phyloP scores from a whole-genome alignment of 2,888 invertebrate species.

The Seira musarum region DNA sequence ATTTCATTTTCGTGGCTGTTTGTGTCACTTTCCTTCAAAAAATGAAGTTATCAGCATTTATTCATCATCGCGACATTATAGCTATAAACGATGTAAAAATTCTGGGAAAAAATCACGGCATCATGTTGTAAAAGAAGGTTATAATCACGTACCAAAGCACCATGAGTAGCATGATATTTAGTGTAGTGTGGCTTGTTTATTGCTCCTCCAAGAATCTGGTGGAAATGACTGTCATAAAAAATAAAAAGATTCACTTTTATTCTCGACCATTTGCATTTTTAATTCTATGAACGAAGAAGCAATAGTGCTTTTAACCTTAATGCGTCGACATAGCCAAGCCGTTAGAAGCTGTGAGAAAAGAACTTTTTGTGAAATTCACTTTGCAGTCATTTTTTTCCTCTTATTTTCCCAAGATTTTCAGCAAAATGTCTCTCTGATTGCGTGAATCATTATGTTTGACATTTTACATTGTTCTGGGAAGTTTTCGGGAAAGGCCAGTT shows the following conservation, averaged over 20 bases:
- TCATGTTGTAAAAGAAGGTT: too few relatives aligned
- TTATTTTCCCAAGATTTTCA: too few relatives aligned
- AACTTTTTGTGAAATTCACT: too few relatives aligned
- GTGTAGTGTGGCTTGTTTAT: slow-evolving; percentile 39
- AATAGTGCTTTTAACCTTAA: too few relatives aligned
- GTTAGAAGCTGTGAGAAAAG: too few relatives aligned
- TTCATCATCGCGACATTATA: background rate
- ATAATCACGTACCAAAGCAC: too few relatives aligned
- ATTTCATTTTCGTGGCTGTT: slow-evolving; percentile 35
- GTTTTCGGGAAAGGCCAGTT: slow-evolving; percentile 15
- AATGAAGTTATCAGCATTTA: slow-evolving; percentile 24
- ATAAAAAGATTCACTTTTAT: slow-evolving; percentile 49
- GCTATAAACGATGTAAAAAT: too few relatives aligned
- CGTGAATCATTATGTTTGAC: slow-evolving; percentile 3
- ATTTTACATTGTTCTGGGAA: slow-evolving; percentile 41
- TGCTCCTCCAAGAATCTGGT: slow-evolving; percentile 32
- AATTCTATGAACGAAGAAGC: too few relatives aligned
- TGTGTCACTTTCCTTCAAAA: slow-evolving; percentile 25
- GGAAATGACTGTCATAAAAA: slow-evolving; percentile 56
- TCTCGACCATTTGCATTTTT: slow-evolving; percentile 28
- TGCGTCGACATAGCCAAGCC: too few relatives aligned
- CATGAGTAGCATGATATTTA: too few relatives aligned
- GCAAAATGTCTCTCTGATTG: background rate
- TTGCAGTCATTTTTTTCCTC: too few relatives aligned
- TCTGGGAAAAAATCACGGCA: too few relatives aligned